A percentile compares a stretch with the other conserved stretches of the same genome.
Conservation (phyloP, 1,140 invertebrate genomes). For the Macrocentrus cingulum region DNA sequence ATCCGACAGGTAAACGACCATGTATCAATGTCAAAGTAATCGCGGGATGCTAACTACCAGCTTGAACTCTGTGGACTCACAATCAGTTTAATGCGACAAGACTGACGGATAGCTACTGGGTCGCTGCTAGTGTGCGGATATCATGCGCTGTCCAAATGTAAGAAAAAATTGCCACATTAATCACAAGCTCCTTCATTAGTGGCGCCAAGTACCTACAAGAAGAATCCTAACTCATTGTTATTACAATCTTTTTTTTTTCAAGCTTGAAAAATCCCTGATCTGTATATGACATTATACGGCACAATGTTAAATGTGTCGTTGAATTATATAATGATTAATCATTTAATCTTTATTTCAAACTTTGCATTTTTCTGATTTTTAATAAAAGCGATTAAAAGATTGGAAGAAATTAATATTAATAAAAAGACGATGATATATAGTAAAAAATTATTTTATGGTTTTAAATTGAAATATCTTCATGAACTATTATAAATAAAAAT, state of each 20-base stretch:
- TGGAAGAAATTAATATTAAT: too few relatives aligned
- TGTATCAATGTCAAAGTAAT: constrained; percentile 18
- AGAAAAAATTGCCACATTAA: constrained; percentile 19
- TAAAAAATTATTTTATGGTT: too few relatives aligned
- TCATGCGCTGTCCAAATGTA: neutral
- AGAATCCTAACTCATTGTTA: constrained; percentile 1
- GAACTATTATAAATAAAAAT: too few relatives aligned
- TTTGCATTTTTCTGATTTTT: too few relatives aligned
- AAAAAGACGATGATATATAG: too few relatives aligned
- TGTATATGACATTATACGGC: too few relatives aligned
- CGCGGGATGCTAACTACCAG: constrained; percentile 19
- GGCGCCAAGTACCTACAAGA: neutral
- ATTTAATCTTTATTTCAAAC: too few relatives aligned
- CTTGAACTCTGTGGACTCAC: constrained; percentile 14
- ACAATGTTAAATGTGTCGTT: too few relatives aligned
- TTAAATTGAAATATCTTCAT: too few relatives aligned
- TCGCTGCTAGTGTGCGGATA: constrained; percentile 1
- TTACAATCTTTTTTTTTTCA: constrained; percentile 4
- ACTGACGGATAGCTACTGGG: constrained; percentile 11
- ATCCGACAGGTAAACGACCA: constrained; percentile 19
- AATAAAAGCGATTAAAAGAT: too few relatives aligned
- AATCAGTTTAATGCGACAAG: constrained; percentile 18
- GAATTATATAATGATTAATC: too few relatives aligned
- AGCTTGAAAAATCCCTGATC: constrained; percentile 2
- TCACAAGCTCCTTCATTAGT: constrained; percentile 17